Percentiles rank a stretch among this genome's conserved stretches.
These are phyloP conservation scores for Acipenser transmontanus DNA, from an alignment of 2,797 vertebrate genomes.

Conservation along the genomic window DNA sequence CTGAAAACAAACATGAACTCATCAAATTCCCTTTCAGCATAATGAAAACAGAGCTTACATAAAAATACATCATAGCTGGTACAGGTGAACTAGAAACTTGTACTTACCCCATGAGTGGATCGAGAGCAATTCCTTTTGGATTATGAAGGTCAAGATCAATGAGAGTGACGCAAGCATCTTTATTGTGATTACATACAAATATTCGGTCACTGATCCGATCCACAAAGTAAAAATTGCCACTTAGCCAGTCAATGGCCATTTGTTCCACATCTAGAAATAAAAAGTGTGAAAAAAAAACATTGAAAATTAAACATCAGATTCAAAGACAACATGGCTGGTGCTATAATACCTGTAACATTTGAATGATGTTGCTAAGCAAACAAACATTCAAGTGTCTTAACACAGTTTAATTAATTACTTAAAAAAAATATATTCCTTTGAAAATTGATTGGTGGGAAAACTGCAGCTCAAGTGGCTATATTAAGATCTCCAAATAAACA, in stretches of 20 bases:
- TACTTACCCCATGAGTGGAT: conserved; percentile 87
- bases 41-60: no score
- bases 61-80: not conserved
- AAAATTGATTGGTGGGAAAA: not conserved
- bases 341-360: not conserved
- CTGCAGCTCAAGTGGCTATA: conserved; percentile 7
- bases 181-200: conserved; percentile 74
- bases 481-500: not conserved
- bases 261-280: conserved; percentile 76
- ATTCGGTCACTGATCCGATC: conserved; percentile 76
- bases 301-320: not conserved
- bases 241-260: conserved; percentile 89
- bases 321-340: not conserved
- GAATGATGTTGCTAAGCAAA: not conserved
- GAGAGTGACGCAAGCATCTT: conserved; percentile 80
- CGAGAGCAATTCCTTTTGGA: conserved; percentile 83
- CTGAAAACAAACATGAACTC: no score
- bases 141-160: conserved; percentile 82
- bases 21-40: no score
- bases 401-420: not conserved
- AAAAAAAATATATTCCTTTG: conserved; percentile 1
- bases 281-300: not conserved
- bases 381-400: not conserved
- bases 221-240: conserved; percentile 87
- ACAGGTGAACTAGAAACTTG: not conserved